Evolutionary conservation across 2,888 invertebrate species (phyloP).

Genomic region (Lepetodrilus schrolli): DNA sequence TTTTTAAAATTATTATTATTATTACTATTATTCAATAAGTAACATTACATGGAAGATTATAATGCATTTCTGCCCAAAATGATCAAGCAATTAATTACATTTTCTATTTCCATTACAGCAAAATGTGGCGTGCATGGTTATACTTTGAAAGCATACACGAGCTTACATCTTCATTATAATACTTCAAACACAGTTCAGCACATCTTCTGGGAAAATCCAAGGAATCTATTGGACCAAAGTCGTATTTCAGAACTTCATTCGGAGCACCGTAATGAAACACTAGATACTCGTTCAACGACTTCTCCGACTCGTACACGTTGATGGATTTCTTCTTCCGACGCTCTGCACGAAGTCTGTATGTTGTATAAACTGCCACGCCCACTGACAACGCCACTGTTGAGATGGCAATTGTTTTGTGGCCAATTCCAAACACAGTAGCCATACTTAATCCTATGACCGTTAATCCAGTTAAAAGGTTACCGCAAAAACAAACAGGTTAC

Average conservation of each 20-base stretch:
- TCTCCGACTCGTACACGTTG: slow-evolving; percentile 69
- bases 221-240: slow-evolving; percentile 66
- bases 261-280: slow-evolving; percentile 70
- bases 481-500: no score
- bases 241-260: slow-evolving; percentile 60
- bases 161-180: slow-evolving; percentile 56
- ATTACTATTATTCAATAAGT: no score
- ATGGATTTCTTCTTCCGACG: slow-evolving; percentile 33
- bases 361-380: slow-evolving; percentile 58
- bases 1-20: no score
- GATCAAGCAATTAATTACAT: no score
- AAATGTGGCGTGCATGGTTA: no score
- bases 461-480: no score
- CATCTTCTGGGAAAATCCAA: slow-evolving; percentile 71
- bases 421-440: slow-evolving; percentile 55
- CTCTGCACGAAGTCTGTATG: slow-evolving; percentile 50
- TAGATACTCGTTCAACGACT: slow-evolving; percentile 69
- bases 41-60: no score
- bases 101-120: no score
- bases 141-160: no score
- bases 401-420: slow-evolving; percentile 56
- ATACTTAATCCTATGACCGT: slow-evolving; percentile 35
- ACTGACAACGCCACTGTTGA: slow-evolving; percentile 53
- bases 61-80: no score
- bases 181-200: slow-evolving; percentile 69